Evolutionary conservation across 2,888 invertebrate genomes (phyloP).

Genomic region (Diadegma fenestrale): DNA sequence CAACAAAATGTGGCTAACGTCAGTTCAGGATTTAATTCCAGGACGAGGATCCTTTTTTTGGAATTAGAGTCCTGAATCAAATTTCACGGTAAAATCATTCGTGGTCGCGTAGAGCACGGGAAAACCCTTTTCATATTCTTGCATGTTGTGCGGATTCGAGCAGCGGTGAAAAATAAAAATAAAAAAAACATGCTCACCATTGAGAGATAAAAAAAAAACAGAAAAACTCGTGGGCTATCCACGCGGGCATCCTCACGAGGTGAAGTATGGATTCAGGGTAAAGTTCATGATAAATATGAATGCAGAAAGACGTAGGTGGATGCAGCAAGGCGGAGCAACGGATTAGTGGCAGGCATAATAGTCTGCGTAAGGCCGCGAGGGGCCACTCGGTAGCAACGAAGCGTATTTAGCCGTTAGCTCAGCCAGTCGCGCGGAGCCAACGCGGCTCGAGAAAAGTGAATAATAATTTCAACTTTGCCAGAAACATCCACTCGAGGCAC

Average conservation of each 20-base stretch:
- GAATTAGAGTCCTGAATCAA: neutral
- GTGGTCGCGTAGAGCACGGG: neutral
- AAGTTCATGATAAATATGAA: conserved; percentile 41
- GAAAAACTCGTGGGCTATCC: neutral
- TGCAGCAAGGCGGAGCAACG: conserved; percentile 12
- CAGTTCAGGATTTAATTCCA: neutral
- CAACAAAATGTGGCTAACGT: neutral
- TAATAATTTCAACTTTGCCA: conserved; percentile 69
- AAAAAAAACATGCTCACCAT: neutral
- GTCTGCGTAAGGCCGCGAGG: conserved; percentile 30
- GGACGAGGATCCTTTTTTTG: neutral
- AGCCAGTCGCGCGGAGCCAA: conserved; percentile 57
- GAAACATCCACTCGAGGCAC: conserved; percentile 62
- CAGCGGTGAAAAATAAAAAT: conserved; percentile 6
- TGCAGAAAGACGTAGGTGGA: neutral
- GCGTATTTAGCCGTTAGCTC: conserved; percentile 65
- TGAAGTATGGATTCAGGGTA: conserved; percentile 25
- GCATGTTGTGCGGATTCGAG: conserved; percentile 29
- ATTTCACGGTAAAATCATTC: neutral
- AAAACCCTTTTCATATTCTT: conserved; percentile 6
- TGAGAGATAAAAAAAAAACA: conserved; percentile 3
- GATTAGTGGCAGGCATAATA: conserved; percentile 44
- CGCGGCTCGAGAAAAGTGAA: conserved; percentile 66
- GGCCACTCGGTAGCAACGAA: conserved; percentile 59
- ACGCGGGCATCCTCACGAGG: neutral